A percentile compares a stretch with the other conserved stretches of the same genome.
phyloP scores from a whole-genome alignment of 2,888 invertebrate species.

The Rotaria macrura region DNA sequence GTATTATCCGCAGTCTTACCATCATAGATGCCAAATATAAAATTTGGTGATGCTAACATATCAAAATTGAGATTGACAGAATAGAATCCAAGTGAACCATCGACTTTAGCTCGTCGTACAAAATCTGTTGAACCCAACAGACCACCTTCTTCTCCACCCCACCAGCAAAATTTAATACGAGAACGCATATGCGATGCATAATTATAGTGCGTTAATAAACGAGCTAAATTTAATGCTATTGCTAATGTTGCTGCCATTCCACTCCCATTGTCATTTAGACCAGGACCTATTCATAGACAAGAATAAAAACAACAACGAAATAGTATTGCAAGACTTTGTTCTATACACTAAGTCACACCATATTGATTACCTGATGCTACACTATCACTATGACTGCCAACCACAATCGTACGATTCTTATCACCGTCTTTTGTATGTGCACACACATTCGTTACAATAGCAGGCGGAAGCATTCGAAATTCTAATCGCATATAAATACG shows the following conservation, averaged over 20 bases:
- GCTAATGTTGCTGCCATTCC: background rate
- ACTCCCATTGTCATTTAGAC: background rate
- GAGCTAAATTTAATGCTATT: background rate
- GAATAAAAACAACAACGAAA: background rate
- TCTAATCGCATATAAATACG: background rate
- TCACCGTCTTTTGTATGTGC: background rate
- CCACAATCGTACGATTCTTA: background rate
- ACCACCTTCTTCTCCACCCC: background rate
- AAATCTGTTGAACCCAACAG: background rate
- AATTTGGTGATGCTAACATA: constrained; percentile 12
- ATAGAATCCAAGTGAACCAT: background rate
- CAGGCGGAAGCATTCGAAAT: background rate
- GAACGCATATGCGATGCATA: background rate
- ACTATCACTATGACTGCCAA: constrained; percentile 19
- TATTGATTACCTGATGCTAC: background rate
- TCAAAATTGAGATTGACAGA: constrained; percentile 1
- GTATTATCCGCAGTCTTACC: background rate
- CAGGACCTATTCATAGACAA: background rate
- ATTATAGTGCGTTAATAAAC: background rate
- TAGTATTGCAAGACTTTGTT: no score
- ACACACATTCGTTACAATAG: background rate
- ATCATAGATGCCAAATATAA: constrained; percentile 12
- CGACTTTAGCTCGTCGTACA: background rate
- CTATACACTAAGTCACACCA: background rate
- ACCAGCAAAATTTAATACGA: background rate